These are phyloP conservation scores for Strongylocentrotus purpuratus DNA, from an alignment of 35 echinoderm and acorn worm species.

Conservation along the genomic window DNA sequence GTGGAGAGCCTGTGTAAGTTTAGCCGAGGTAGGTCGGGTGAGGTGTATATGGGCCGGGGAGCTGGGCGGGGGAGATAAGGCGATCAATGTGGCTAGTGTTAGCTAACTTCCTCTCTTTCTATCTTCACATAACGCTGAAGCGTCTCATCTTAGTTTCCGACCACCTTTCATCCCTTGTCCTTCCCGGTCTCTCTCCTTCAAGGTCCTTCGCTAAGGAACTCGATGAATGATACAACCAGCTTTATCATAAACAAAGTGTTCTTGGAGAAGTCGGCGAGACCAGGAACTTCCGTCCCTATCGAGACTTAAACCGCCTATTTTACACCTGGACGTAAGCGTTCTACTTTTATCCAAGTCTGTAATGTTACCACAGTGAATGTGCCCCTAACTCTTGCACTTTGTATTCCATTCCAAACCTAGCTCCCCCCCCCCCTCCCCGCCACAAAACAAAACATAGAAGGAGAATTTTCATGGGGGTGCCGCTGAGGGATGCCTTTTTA, in stretches of 20 bases:
- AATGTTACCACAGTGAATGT: neutral
- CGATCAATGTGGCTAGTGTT: neutral
- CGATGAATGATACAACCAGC: neutral
- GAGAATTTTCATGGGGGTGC: too few species aligned
- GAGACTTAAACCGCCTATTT: neutral
- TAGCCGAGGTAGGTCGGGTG: neutral
- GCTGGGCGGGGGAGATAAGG: neutral
- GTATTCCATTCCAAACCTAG: neutral
- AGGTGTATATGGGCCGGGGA: neutral
- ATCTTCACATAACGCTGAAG: neutral
- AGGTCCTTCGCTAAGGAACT: neutral
- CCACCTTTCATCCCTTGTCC: neutral
- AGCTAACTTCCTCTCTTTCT: slow-evolving; percentile 1
- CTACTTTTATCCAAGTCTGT: neutral
- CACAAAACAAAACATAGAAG: too few species aligned
- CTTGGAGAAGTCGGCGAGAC: neutral
- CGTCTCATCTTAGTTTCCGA: neutral
- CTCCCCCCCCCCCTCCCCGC: neutral
- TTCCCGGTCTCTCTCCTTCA: slow-evolving; percentile 4
- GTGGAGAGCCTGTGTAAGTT: neutral
- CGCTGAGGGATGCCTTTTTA: too few species aligned
- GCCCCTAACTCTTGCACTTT: neutral
- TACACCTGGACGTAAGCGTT: neutral
- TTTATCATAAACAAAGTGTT: neutral
- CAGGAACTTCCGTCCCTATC: neutral